Evolutionary conservation across 92 coral and sea anemone genomes (phyloP).

Genomic region (Epizoanthus illoricatus): DNA sequence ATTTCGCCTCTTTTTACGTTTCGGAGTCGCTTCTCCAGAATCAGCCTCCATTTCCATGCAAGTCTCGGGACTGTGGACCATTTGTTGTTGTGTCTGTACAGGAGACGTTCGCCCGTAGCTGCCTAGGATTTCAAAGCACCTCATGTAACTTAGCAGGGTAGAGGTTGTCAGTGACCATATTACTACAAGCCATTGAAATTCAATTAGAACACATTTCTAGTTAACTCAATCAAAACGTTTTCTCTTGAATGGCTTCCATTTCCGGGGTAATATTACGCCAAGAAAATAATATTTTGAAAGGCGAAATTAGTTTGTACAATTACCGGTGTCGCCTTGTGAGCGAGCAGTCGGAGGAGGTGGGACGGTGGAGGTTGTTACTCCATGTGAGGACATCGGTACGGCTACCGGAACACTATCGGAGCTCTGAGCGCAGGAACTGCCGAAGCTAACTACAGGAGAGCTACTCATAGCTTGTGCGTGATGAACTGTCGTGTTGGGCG

Average conservation of each 20-base stretch:
- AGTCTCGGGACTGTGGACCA: slow-evolving; percentile 66
- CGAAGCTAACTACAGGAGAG: slow-evolving; percentile 38
- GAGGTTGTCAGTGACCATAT: slow-evolving; percentile 42
- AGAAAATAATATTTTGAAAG: slow-evolving; percentile 33
- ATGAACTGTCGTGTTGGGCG: slow-evolving; percentile 57
- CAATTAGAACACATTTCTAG: slow-evolving; percentile 53
- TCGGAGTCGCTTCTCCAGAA: slow-evolving; percentile 78
- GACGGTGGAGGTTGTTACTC: background rate
- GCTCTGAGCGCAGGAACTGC: slow-evolving; percentile 40
- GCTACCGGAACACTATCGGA: slow-evolving; percentile 45
- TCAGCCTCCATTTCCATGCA: slow-evolving; percentile 89
- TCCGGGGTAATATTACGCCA: slow-evolving; percentile 40
- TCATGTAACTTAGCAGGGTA: slow-evolving; percentile 31
- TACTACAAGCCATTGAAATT: slow-evolving; percentile 51
- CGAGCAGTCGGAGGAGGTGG: slow-evolving; percentile 43
- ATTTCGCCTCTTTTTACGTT: slow-evolving; percentile 96
- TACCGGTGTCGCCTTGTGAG: slow-evolving; percentile 61
- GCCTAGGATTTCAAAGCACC: slow-evolving; percentile 26
- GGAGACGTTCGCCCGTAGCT: slow-evolving; percentile 56
- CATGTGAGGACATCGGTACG: slow-evolving; percentile 34
- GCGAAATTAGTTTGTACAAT: slow-evolving; percentile 1
- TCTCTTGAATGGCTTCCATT: slow-evolving; percentile 39
- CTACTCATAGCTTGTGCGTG: slow-evolving; percentile 50
- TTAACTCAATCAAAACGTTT: slow-evolving; percentile 49
- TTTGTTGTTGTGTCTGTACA: slow-evolving; percentile 52